Base-by-base conservation (phyloP, 2,888 invertebrate species). In the Syrphus vitripennis region DNA sequence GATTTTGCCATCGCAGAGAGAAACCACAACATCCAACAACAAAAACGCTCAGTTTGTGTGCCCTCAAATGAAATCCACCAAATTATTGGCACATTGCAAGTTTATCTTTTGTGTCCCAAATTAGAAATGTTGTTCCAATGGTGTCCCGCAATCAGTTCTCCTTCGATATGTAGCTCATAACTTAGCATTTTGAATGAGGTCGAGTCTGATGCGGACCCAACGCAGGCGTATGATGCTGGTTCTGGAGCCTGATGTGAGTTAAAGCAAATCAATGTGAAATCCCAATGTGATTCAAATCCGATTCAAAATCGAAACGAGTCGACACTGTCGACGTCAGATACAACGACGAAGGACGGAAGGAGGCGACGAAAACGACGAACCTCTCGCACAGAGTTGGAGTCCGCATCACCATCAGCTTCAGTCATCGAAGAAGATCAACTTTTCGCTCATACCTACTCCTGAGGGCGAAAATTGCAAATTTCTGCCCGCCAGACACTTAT, bases 401-500 rank as follows among this genome's bases (percentile, higher is more conserved):
- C n/a, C n/a, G n/a, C n/a, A n/a, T 61, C 21, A 24, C 31, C 53
- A 26, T 7, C 55, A 70, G 45, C 21, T 16, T 21, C 65, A 29
- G 77, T 55, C 69, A 45, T 63, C 69, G 63, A 81, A 74, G 84
- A 82, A 82, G 82, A 86, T 86, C 86, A 86, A 82, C 77, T 45
- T 65, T 37, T 82, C 74, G 72, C 69, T 65, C 77, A 45, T 14
- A 42, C 26, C 42, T 63, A 74, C 81, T 82, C 77, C 82, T 61
- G 50, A 50, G 77, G 86, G 87, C 88, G 88, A 88, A 88, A 88
- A 88, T 88, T 88, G 88, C 88, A 87, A 88, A 88, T 88, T 88
- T 87, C 83, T 81, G 77, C 81, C 82, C 88, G 88, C 79, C 88
- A 88, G 88, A 88, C 88, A 88, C 88, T 88, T 87, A 88, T 88